Percentiles rank a stretch among this genome's conserved stretches.
phyloP scores from a whole-genome alignment of 2,113 vertebrate genomes.

The Panurus biarmicus region DNA sequence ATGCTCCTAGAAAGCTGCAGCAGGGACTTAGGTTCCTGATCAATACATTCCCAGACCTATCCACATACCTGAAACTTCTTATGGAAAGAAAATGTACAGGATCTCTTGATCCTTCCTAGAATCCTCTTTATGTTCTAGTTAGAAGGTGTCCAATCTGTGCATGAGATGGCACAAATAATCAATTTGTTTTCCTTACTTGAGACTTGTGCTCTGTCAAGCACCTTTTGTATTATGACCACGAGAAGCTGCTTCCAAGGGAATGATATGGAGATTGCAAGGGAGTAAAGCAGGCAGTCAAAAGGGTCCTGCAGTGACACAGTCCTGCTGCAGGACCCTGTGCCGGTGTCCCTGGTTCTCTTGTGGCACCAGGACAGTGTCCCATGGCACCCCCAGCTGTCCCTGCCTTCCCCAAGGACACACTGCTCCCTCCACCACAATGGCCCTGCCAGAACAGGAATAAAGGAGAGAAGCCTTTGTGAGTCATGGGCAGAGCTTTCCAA shows the following conservation, averaged over 20 bases:
- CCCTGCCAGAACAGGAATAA: background rate
- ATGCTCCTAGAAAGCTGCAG: background rate
- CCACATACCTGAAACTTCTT: background rate
- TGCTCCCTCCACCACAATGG: background rate
- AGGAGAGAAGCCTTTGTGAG: background rate
- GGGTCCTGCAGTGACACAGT: background rate
- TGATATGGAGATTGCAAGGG: background rate
- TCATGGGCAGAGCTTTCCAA: background rate
- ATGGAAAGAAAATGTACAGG: background rate
- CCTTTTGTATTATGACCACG: background rate
- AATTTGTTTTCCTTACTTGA: background rate
- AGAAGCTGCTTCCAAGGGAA: background rate
- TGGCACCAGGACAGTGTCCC: background rate
- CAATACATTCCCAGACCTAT: background rate
- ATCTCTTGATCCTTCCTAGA: background rate
- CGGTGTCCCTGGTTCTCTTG: background rate
- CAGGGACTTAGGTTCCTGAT: background rate
- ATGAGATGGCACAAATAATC: background rate
- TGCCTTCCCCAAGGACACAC: background rate
- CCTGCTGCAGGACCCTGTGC: background rate
- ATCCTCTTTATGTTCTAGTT: background rate
- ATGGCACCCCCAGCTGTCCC: background rate
- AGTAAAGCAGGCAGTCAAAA: background rate
- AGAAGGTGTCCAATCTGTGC: background rate
- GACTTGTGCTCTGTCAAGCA: background rate